These are phyloP conservation scores for Sepioteuthis lessoniana DNA, from an alignment of 2,888 invertebrate genomes.

Conservation along the genomic window DNA sequence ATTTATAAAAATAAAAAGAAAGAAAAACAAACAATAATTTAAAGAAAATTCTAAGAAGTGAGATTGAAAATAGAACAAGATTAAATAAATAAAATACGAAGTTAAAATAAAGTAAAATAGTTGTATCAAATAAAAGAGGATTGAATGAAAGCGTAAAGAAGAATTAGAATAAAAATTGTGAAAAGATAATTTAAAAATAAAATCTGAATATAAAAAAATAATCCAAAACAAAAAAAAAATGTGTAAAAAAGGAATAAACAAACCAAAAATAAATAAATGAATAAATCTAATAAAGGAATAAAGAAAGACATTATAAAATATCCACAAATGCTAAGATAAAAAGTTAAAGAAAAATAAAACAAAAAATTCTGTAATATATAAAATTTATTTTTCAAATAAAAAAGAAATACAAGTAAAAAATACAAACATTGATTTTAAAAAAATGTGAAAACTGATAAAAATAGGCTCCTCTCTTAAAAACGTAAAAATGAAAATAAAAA, in stretches of 20 bases:
- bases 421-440: not conserved
- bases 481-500: not conserved
- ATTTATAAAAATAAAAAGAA: not conserved
- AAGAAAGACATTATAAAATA: not conserved
- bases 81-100: not conserved
- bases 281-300: not conserved
- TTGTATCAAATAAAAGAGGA: not conserved
- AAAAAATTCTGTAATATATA: too few relatives aligned
- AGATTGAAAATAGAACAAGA: not conserved
- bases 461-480: not conserved
- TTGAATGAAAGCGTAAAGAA: not conserved
- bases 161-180: not conserved
- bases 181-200: not conserved
- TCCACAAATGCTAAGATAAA: too few relatives aligned
- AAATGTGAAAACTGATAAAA: not conserved
- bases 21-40: too few relatives aligned
- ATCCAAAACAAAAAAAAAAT: not conserved
- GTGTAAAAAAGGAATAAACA: not conserved
- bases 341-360: too few relatives aligned
- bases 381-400: too few relatives aligned
- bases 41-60: not conserved
- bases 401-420: not conserved
- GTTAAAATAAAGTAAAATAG: not conserved
- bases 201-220: not conserved
- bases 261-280: not conserved